Conservation (phyloP, 30 jellyfish, hydroid and myxozoan genomes). For the Chrysaora quinquecirrha region DNA sequence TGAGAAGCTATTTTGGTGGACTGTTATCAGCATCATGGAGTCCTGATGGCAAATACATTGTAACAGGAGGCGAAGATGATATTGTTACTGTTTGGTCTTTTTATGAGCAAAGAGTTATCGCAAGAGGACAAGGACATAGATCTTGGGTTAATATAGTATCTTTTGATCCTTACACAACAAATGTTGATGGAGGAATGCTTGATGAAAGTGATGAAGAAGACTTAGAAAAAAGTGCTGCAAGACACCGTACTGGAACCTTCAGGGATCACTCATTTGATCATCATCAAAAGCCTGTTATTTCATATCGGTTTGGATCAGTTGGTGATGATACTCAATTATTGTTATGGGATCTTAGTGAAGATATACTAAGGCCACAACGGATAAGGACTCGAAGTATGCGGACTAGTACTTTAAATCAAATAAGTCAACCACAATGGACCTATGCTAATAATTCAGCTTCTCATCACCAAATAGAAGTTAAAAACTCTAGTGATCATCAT, state of each 20-base stretch:
- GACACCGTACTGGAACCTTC: conserved; percentile 18
- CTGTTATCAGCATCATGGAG: conserved; percentile 94
- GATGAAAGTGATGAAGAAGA: conserved; percentile 89
- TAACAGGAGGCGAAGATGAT: conserved; percentile 98
- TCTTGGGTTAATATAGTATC: conserved; percentile 97
- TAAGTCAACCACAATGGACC: conserved; percentile 71
- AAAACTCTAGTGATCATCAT: conserved; percentile 8
- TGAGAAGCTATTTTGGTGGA: conserved; percentile 96
- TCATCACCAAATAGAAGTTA: conserved; percentile 28
- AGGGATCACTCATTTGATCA: conserved; percentile 48
- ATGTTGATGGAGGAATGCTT: conserved; percentile 51
- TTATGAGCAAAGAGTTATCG: conserved; percentile 87
- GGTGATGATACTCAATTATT: conserved; percentile 95
- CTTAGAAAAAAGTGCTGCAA: conserved; percentile 23
- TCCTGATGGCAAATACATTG: conserved; percentile 94
- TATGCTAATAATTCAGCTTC: conserved; percentile 50
- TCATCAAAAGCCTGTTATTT: conserved; percentile 28
- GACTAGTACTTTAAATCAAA: conserved; percentile 55
- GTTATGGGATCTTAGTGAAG: conserved; percentile 93
- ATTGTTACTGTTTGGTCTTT: conserved; percentile 92
- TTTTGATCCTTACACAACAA: conserved; percentile 91
- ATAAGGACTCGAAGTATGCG: conserved; percentile 90
- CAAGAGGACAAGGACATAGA: conserved; percentile 96
- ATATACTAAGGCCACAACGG: conserved; percentile 83
- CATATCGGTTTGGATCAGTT: conserved; percentile 93